phyloP scores from a whole-genome alignment of 2,113 vertebrate genomes.

The Calyptommatus sinebrachiatus region DNA sequence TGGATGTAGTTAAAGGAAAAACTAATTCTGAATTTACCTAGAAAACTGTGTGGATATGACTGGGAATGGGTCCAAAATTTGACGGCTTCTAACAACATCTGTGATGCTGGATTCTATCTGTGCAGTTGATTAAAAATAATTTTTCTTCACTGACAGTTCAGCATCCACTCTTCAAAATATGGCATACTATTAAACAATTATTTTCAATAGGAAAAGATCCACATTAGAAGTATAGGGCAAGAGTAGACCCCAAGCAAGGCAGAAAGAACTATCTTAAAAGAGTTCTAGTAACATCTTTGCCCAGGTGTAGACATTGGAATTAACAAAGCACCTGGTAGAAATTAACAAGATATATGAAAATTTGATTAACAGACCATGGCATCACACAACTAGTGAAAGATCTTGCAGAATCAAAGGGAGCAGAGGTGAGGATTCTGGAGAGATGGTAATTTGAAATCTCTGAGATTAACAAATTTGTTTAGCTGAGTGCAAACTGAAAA shows the following conservation, averaged over 20 bases:
- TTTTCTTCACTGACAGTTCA: background rate
- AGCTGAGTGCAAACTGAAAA: too few relatives aligned
- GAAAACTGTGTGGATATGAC: too few relatives aligned
- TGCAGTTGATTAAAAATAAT: background rate
- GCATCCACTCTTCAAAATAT: background rate
- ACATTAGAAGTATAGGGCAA: background rate
- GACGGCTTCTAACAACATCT: background rate
- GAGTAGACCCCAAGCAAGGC: background rate
- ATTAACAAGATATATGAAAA: background rate
- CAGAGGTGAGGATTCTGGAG: background rate
- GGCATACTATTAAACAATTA: background rate
- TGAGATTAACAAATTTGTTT: background rate
- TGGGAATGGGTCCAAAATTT: too few relatives aligned
- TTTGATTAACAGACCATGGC: background rate
- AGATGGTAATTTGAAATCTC: too few relatives aligned
- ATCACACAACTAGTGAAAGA: background rate
- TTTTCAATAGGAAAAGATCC: background rate
- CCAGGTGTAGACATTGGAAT: background rate
- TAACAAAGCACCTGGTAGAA: background rate
- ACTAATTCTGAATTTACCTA: too few relatives aligned
- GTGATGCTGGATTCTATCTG: background rate
- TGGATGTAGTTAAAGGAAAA: too few relatives aligned
- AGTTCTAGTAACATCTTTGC: background rate
- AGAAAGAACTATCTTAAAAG: background rate
- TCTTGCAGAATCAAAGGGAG: background rate